Conservation (phyloP, 2,113 vertebrate species). For the Alexandromys fortis region DNA sequence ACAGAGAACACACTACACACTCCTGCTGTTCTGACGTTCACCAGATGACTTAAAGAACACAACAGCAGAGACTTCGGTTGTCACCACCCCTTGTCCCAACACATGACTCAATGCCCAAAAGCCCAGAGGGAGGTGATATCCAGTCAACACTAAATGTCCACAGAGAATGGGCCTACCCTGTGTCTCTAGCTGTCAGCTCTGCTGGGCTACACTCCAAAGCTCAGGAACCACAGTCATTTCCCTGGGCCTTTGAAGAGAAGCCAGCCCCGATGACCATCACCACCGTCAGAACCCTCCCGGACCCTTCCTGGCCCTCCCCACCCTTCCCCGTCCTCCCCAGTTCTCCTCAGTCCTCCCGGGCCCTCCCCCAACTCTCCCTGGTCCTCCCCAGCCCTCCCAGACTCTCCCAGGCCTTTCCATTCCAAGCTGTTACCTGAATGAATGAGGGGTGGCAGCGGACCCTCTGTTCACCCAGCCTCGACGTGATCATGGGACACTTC, state of each 20-base stretch:
- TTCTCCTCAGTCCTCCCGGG: too few relatives aligned
- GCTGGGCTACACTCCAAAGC: accelerated
- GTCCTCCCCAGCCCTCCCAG: not conserved
- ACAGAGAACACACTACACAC: too few relatives aligned
- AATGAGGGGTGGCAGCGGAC: constrained; percentile 78
- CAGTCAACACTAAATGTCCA: not conserved
- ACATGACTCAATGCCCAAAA: not conserved
- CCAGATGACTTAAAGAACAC: not conserved
- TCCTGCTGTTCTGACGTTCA: accelerated
- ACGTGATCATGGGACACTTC: constrained; percentile 79
- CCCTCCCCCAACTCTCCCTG: too few relatives aligned
- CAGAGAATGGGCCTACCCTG: accelerated
- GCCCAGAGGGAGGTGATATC: accelerated
- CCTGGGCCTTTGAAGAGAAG: not conserved
- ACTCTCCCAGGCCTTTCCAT: not conserved
- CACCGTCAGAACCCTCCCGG: not conserved
- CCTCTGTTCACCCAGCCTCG: constrained; percentile 67
- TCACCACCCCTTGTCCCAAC: accelerated
- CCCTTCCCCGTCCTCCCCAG: too few relatives aligned
- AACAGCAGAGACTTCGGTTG: accelerated
- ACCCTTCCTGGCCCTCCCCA: not conserved
- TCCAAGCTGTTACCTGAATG: constrained; percentile 77
- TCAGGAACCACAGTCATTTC: not conserved
- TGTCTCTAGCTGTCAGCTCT: not conserved
- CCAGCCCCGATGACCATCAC: not conserved